Percentiles rank a stretch among this genome's conserved stretches.
Conservation (phyloP, 2,797 vertebrate genomes). For the Dromococcyx pavoninus region DNA sequence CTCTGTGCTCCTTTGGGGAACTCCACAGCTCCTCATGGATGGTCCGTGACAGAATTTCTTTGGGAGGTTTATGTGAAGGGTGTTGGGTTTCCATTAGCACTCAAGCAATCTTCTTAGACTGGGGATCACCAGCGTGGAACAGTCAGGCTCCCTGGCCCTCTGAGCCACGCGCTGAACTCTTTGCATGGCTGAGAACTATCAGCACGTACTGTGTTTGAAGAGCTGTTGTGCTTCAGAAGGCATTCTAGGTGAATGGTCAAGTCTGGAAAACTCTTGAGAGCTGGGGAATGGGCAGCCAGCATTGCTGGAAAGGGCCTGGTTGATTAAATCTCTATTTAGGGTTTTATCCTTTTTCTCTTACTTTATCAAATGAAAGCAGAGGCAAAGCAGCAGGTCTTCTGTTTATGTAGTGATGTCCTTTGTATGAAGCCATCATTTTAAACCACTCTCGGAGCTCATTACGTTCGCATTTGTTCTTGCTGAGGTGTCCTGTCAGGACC, state of each 20-base stretch:
- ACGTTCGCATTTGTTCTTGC: neutral
- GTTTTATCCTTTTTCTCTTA: neutral
- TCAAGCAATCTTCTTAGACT: neutral
- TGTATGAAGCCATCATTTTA: neutral
- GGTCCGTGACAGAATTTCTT: neutral
- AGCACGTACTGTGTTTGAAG: neutral
- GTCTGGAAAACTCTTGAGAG: neutral
- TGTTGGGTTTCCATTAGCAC: neutral
- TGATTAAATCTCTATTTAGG: neutral
- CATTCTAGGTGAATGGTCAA: neutral
- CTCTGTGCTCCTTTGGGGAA: neutral
- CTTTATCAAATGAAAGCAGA: slow-evolving; percentile 14
- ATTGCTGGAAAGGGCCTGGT: neutral
- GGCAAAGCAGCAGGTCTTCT: slow-evolving; percentile 22
- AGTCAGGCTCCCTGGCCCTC: neutral
- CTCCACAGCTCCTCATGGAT: neutral
- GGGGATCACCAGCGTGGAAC: neutral
- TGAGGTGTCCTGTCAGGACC: neutral
- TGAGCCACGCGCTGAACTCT: neutral
- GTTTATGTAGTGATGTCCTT: slow-evolving; percentile 4
- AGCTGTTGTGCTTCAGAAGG: neutral
- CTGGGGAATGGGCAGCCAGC: neutral
- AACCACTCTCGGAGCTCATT: neutral
- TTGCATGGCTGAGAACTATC: neutral
- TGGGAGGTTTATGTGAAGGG: neutral